These are phyloP conservation scores for Uromys caudimaculatus DNA, from an alignment of 2,797 vertebrate species.

Conservation along the genomic window DNA sequence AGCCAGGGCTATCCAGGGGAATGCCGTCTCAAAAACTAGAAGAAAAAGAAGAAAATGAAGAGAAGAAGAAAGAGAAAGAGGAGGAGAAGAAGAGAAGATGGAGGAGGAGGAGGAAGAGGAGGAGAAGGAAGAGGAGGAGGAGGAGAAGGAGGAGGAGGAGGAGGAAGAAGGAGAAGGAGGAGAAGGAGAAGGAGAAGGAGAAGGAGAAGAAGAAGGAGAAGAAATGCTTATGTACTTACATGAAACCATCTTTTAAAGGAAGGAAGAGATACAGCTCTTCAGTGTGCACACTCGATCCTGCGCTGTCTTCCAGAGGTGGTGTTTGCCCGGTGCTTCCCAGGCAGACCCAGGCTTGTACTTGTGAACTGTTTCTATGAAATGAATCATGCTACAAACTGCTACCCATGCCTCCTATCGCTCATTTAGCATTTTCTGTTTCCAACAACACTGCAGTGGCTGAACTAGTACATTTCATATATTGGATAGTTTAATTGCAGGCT, in stretches of 20 bases:
- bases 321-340: neutral
- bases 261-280: conserved; percentile 19
- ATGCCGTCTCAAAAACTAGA: neutral
- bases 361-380: conserved; percentile 22
- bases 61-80: neutral
- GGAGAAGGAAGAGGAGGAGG: neutral
- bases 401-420: conserved; percentile 31
- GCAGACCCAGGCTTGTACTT: neutral
- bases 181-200: no score
- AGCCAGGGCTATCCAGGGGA: neutral
- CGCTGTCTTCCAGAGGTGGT: neutral
- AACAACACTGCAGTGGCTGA: neutral
- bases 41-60: neutral
- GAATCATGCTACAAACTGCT: neutral
- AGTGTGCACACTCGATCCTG: neutral
- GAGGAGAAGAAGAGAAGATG: neutral
- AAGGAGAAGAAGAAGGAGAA: no score
- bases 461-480: neutral
- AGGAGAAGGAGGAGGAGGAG: neutral
- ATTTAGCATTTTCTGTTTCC: conserved; percentile 44
- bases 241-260: neutral
- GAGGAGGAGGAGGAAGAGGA: no score
- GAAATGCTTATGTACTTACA: neutral
- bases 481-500: neutral
- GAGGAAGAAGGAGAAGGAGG: neutral